Base-by-base conservation (phyloP, 2,888 invertebrate species). In the Erpobdella octoculata region DNA sequence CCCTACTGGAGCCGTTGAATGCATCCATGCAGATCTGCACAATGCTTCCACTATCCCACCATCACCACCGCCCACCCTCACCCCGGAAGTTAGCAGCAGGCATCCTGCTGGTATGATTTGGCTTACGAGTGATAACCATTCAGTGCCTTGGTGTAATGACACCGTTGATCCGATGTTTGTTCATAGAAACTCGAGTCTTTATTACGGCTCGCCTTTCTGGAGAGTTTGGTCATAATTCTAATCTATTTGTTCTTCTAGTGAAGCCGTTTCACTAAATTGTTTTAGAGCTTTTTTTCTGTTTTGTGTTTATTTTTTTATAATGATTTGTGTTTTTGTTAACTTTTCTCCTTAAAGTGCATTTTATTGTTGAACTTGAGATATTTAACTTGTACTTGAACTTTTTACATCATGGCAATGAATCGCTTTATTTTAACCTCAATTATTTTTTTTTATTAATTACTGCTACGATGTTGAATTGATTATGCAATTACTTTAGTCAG, bases 111-210 rank as follows among this genome's bases (percentile, higher is more conserved):
- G 28, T 35, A n/a, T 28, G 21, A 4, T 12, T 33, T 28, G 31
- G 33, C 18, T 25, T 33, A 9, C n/a, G n/a, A 36, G 18, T n/a
- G 35, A 12, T 53, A 53, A 69, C 37, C 46, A 36, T 35, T 48
- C 69, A 4, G 53, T 69, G 69, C 69, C 69, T 69, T 69, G 31
- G 46, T 69, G 69, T 35, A 69, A 69, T 58, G 58, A 53, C 21
- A 69, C 69, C 53, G 21, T 25, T 25, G 21, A 53, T 21, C 53
- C 53, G 21, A 25, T 12, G 21, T 28, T 53, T 21, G 21, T 25
- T 25, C 28, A 21, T 25, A 28, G 6, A 53, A 6, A 53, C 21
- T 53, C 53, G 28, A 53, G 28, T 4, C 53, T n/a, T 53, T 25
- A 1, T 6, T 53, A 53, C 53, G 28, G 53, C 53, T 25, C 1